phyloP scores from a whole-genome alignment of 1,140 invertebrate genomes.

The Venustaconcha ellipsiformis region DNA sequence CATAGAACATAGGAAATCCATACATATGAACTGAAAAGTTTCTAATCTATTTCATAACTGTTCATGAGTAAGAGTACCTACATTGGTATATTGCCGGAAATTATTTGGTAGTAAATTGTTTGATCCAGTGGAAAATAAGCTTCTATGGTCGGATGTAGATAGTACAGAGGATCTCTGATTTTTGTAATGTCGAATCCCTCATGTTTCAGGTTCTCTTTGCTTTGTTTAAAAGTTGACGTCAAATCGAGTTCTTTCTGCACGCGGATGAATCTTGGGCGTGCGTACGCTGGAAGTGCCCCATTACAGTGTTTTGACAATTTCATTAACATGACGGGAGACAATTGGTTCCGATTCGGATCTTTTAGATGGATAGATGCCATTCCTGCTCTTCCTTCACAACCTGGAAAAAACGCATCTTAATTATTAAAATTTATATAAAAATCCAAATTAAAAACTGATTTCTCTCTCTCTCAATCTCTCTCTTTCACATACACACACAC shows the following conservation, averaged over 20 bases:
- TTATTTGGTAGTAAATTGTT: not conserved
- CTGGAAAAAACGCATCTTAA: conserved; percentile 19
- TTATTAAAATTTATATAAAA: too few species aligned
- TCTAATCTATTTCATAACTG: too few species aligned
- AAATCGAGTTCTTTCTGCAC: conserved; percentile 67
- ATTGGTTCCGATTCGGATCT: not conserved
- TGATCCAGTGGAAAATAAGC: not conserved
- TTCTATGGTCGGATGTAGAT: conserved; percentile 65
- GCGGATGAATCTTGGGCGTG: conserved; percentile 87
- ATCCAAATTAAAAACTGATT: too few species aligned
- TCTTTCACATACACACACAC: too few species aligned
- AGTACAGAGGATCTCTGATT: conserved; percentile 84
- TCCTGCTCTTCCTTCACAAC: conserved; percentile 53
- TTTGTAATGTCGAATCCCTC: conserved; percentile 86
- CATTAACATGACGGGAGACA: conserved; percentile 18
- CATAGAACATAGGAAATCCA: too few species aligned
- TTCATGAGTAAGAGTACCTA: not conserved
- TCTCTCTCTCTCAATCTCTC: too few species aligned
- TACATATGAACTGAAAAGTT: too few species aligned
- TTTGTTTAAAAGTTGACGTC: conserved; percentile 57
- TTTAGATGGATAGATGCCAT: conserved; percentile 47
- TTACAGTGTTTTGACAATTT: conserved; percentile 44
- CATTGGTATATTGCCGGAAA: not conserved
- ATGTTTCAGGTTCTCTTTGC: conserved; percentile 77
- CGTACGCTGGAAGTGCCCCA: conserved; percentile 81